These are phyloP conservation scores for Psittacula cyanocephala DNA, from an alignment of 2,113 vertebrate genomes.

Conservation along the genomic window DNA sequence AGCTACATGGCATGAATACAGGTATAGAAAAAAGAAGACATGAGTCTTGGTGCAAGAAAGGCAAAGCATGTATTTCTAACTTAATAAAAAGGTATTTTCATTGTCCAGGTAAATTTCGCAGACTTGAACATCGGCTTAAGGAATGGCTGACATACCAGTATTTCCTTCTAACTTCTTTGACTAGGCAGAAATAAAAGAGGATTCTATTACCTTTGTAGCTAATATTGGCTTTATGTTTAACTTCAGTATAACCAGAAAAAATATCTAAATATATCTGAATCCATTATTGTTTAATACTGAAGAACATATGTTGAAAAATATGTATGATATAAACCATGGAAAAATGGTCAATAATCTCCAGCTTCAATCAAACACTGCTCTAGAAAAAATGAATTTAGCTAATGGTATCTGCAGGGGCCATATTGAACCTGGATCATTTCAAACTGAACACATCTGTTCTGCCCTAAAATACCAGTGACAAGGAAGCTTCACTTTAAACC, in stretches of 20 bases:
- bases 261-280: neutral
- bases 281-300: neutral
- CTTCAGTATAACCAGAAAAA: neutral
- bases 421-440: neutral
- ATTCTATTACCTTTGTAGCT: neutral
- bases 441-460: neutral
- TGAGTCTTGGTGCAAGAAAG: neutral
- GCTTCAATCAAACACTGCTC: neutral
- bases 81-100: neutral
- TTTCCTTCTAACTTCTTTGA: neutral
- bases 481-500: neutral
- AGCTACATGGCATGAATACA: neutral
- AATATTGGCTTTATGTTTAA: neutral
- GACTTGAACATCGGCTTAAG: neutral
- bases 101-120: neutral
- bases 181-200: neutral
- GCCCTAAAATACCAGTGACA: fast-evolving
- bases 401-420: neutral
- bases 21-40: neutral
- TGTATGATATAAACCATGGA: neutral
- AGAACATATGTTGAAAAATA: neutral
- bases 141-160: neutral
- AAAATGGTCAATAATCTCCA: neutral
- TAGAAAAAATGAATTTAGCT: neutral
- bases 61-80: neutral